These are phyloP conservation scores for Meliscaeva auricollis DNA, from an alignment of 2,888 invertebrate species.

Conservation along the genomic window DNA sequence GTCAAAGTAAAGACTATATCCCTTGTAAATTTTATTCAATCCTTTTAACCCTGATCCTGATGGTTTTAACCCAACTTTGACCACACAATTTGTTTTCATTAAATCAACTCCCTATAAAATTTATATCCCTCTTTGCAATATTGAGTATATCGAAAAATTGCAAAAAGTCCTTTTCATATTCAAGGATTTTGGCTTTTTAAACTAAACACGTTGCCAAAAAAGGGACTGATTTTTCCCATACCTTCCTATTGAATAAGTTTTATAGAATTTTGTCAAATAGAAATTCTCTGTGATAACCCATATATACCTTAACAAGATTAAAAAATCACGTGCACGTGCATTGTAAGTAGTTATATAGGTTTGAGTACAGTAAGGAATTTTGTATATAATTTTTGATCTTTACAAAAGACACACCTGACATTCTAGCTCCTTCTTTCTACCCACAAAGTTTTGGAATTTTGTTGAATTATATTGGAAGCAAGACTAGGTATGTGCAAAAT, in stretches of 20 bases:
- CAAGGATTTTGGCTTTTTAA: neutral
- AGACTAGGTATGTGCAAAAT: conserved; percentile 34
- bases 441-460: conserved; percentile 20
- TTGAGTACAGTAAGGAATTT: neutral
- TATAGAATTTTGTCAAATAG: conserved; percentile 15
- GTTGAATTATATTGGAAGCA: neutral
- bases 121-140: neutral
- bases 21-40: neutral
- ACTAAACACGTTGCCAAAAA: conserved; percentile 5
- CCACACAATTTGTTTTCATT: conserved; percentile 15
- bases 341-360: neutral
- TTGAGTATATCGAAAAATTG: neutral
- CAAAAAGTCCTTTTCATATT: neutral
- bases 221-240: neutral
- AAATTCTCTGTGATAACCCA: neutral
- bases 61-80: neutral
- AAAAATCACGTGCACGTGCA: conserved; percentile 11
- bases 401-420: conserved; percentile 21
- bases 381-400: conserved; percentile 35
- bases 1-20: neutral
- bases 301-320: neutral
- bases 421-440: neutral
- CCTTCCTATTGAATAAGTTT: conserved; percentile 10
- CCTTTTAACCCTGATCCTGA: neutral
- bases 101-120: conserved; percentile 8